phyloP scores from a whole-genome alignment of 1,140 invertebrate species.

The Metopolophium dirhodum region DNA sequence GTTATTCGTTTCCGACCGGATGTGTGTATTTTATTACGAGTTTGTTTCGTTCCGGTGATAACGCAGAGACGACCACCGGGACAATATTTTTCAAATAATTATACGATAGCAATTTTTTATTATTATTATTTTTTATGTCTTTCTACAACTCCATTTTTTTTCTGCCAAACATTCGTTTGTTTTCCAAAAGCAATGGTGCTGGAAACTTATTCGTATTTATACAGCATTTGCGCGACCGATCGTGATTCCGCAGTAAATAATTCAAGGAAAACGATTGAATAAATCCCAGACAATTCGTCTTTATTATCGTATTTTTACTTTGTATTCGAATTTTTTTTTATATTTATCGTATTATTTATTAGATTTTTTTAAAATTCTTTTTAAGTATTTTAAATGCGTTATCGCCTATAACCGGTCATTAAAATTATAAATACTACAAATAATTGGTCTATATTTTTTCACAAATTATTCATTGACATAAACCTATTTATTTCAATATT shows the following conservation, averaged over 20 bases:
- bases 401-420: background rate
- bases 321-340: background rate
- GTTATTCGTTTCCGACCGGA: background rate
- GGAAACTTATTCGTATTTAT: background rate
- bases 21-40: background rate
- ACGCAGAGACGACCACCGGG: background rate
- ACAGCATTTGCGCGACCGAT: background rate
- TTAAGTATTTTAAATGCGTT: background rate
- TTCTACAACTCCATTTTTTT: background rate
- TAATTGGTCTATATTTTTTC: background rate
- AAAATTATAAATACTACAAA: background rate
- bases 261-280: background rate
- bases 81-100: conserved; percentile 6
- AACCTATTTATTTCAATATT: background rate
- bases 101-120: background rate
- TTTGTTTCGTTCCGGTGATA: background rate
- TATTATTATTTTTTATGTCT: background rate
- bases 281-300: background rate
- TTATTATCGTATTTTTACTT: background rate
- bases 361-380: background rate
- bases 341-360: background rate
- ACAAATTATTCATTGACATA: background rate
- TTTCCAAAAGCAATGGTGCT: background rate
- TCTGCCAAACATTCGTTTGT: background rate
- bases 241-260: background rate